Evolutionary conservation across 2,797 vertebrate species (phyloP).

Genomic region (Brachyalestes nurse): DNA sequence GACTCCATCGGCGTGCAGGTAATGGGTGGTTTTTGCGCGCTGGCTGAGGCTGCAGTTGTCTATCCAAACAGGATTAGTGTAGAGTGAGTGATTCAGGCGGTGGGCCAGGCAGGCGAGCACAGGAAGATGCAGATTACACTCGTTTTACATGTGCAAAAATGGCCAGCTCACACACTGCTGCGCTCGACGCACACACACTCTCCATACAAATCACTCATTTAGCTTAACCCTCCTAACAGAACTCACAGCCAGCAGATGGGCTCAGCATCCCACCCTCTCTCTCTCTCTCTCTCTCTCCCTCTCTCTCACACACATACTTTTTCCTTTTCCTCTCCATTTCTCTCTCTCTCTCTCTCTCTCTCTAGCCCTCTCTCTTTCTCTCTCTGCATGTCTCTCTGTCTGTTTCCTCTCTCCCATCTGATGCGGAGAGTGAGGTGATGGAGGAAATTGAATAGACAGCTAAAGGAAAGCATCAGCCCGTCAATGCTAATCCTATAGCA

Average conservation of each 20-base stretch:
- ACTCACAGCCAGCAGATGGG: conserved; percentile 32
- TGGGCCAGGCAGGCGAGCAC: conserved; percentile 1
- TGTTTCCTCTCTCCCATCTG: not conserved
- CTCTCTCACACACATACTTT: not conserved
- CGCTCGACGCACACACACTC: conserved; percentile 21
- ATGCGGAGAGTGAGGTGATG: conserved; percentile 29
- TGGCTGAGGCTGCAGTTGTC: conserved; percentile 1
- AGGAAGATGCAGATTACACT: conserved; percentile 43
- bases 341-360: not conserved
- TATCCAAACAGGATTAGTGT: conserved; percentile 48
- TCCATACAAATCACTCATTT: conserved; percentile 44
- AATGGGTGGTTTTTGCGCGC: not conserved
- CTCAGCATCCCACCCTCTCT: too few relatives aligned
- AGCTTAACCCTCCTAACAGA: conserved; percentile 47
- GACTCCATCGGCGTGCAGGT: not conserved
- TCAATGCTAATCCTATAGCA: conserved; percentile 59
- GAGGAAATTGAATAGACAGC: conserved; percentile 44
- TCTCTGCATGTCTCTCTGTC: not conserved
- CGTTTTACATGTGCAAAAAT: conserved; percentile 17
- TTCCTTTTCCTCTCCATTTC: not conserved
- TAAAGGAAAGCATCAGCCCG: conserved; percentile 43
- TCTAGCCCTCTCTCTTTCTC: not conserved
- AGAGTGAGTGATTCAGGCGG: conserved; percentile 7
- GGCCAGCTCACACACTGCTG: conserved; percentile 28
- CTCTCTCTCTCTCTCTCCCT: not conserved